Evolutionary conservation across 1,140 invertebrate genomes (phyloP).

Genomic region (Phthorimaea operculella): DNA sequence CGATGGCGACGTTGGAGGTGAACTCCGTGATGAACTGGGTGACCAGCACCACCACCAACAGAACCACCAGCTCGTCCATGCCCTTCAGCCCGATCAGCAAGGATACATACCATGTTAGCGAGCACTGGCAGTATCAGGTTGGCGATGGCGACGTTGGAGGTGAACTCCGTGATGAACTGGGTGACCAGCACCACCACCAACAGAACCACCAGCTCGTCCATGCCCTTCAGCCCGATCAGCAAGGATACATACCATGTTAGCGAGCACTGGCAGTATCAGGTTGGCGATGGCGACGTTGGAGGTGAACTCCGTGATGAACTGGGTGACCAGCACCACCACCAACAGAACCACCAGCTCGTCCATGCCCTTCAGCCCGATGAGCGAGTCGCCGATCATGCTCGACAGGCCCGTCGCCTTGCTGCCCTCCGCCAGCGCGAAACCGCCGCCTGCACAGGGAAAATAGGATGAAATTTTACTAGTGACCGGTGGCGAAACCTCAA

Average conservation of each 20-base stretch:
- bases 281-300: conserved; percentile 90
- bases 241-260: conserved; percentile 74
- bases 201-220: conserved; percentile 69
- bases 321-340: conserved; percentile 66
- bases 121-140: conserved; percentile 85
- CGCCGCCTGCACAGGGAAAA: conserved; percentile 72
- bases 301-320: conserved; percentile 82
- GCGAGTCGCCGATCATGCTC: conserved; percentile 74
- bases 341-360: conserved; percentile 69
- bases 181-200: conserved; percentile 68
- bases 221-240: conserved; percentile 67
- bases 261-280: conserved; percentile 82
- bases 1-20: conserved; percentile 85
- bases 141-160: too few species aligned
- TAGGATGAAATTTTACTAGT: too few species aligned
- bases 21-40: conserved; percentile 80
- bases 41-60: conserved; percentile 69
- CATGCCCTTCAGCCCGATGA: conserved; percentile 68
- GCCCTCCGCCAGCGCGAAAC: conserved; percentile 88
- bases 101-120: conserved; percentile 75
- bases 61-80: conserved; percentile 65
- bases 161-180: conserved; percentile 79
- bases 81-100: conserved; percentile 70
- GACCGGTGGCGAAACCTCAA: too few species aligned
- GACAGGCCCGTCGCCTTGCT: conserved; percentile 83